Conservation (phyloP, 2,888 invertebrate genomes). For the Melipona beecheii region DNA sequence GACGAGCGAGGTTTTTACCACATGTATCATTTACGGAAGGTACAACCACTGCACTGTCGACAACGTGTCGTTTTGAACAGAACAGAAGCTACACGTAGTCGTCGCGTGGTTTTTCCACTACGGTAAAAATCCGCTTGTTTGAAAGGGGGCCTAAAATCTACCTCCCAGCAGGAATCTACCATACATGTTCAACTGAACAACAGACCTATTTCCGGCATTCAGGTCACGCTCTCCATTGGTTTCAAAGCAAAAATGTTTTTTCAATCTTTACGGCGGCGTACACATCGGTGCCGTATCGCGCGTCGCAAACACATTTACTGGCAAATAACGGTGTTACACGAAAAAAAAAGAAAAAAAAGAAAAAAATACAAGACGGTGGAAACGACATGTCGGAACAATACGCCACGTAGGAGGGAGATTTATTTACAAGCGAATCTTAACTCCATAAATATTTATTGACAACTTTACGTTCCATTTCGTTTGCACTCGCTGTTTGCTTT, state of each 20-base stretch:
- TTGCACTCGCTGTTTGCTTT: too few species aligned
- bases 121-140: constrained; percentile 35
- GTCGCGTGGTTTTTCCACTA: constrained; percentile 36
- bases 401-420: too few species aligned
- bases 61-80: constrained; percentile 25
- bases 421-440: too few species aligned
- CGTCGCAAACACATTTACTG: background rate
- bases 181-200: constrained; percentile 36
- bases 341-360: background rate
- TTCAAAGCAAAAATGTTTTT: constrained; percentile 31
- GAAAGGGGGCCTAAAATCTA: constrained; percentile 24
- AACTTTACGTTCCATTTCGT: too few species aligned
- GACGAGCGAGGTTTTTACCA: constrained; percentile 38
- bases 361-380: background rate
- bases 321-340: background rate
- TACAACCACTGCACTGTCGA: constrained; percentile 27
- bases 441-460: too few species aligned
- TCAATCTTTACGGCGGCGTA: background rate
- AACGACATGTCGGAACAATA: background rate
- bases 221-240: constrained; percentile 20
- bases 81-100: constrained; percentile 21
- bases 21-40: constrained; percentile 22
- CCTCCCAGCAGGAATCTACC: constrained; percentile 19
- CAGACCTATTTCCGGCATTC: constrained; percentile 33
- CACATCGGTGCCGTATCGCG: background rate